Evolutionary conservation across 1,140 invertebrate genomes (phyloP), one percentile per base, ranked within the genome.

Genomic region (Drosophila bocqueti): DNA sequence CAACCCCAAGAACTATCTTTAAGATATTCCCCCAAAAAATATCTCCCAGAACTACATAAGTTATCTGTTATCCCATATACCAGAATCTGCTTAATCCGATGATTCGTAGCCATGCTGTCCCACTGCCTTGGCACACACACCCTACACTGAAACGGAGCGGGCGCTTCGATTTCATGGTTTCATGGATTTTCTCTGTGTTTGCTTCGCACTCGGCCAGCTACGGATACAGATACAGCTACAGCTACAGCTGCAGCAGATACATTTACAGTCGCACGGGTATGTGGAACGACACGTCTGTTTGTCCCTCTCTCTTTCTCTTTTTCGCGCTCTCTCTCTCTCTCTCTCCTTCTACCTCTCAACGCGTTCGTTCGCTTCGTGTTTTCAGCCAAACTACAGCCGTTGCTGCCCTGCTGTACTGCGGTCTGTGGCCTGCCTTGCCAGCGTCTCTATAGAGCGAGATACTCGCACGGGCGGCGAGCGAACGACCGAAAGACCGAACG

Each of bases 371-470:
- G 76, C 50, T 76, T 80, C 81, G 79, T 80, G 63, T 72, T 79
- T 85, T 82, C 83, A 57, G 79, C 54, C 76, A 74, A 73, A 61
- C 81, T 76, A 78, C 81, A 46, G 42, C 60, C 40, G 31, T 65
- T 38, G 58, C 65, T 67, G 64, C 50, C 50, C 31, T 54, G 79
- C 79, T 87, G 75, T 87, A 83, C 83, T 76, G 73, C 79, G 81
- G 72, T 83, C 68, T 79, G 69, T 58, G 61, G 50, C 81, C 78
- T 76, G 47, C 72, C 34, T 55, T 45, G 66, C 59, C 50, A 55
- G 52, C 34, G 52, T 38, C 52, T 68, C 59, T 65, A 38, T 40
- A 85, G 82, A 87, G 83, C 83, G 83, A 86, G 76, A 86, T 87
- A 86, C 65, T 57, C 36, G 52, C 52, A 75, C 61, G 11, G 60